Evolutionary conservation across 1,140 invertebrate species (phyloP), one percentile per base, ranked within the genome.

Genomic region (Euwallacea fornicatus): DNA sequence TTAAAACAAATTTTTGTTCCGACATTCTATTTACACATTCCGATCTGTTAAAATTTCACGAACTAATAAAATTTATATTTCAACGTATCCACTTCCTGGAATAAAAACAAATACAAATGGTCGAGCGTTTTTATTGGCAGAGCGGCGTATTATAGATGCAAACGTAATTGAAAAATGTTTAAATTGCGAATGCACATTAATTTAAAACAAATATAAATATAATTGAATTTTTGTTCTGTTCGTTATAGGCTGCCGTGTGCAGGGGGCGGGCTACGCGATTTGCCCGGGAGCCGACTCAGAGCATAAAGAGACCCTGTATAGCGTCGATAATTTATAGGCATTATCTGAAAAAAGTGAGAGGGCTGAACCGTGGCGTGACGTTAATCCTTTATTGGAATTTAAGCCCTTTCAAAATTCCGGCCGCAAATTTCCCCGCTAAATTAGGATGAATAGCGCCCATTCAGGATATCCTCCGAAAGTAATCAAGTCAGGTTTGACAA

Each of bases 341-440:
- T 61, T 61, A 61, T 61, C 59, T 61, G 9, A 4, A 10, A 10
- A 58, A 58, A 33, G n/a, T 21, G 55, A 58, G 21, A 58, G 55
- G 16, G 21, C 59, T 43, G 9, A 13, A 50, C 33, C 6, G 7
- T 21, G 42, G 8, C 59, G 33, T 61, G 21, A 61, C 59, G 59
- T 43, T 61, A 61, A 61, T 61, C 59, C 59, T 43, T 61, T 61
- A 61, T 61, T 61, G 59, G 59, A 61, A 61, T 61, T 61, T 61
- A 61, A 61, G 42, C 59, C 59, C 59, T 61, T 61, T 43, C 42
- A 41, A 43, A 61, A 61, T 61, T 61, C 59, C 59, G 8, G 10
- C 59, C 55, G 55, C 55, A 58, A 58, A 58, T 58, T 58, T 13
- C 42, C 59, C 21, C 21, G 59, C 59, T 43, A 61, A 61, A 61